Percentiles rank a stretch among this genome's conserved stretches.
Conservation (phyloP, 2,113 vertebrate species). For the Nesospiza acunhae region DNA sequence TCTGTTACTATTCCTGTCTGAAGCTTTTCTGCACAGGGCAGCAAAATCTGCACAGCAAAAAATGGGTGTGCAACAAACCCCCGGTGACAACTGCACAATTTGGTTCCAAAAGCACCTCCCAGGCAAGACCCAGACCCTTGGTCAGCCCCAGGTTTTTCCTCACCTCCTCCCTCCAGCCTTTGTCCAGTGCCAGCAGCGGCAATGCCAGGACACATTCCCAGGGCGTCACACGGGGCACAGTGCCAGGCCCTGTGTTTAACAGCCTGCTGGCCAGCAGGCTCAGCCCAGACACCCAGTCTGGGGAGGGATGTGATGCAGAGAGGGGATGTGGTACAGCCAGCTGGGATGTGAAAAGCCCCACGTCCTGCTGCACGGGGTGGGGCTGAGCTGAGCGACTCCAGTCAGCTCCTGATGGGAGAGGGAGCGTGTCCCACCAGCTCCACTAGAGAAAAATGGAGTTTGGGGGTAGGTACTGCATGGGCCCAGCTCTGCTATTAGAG, state of each 20-base stretch:
- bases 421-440: neutral
- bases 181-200: neutral
- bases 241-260: neutral
- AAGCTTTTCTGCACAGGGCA: neutral
- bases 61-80: rapidly evolving
- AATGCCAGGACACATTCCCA: neutral
- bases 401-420: neutral
- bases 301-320: neutral
- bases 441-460: neutral
- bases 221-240: neutral
- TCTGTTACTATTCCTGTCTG: neutral
- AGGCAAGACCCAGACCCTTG: neutral
- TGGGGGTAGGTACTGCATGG: no score
- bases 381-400: rapidly evolving
- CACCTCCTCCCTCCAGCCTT: neutral
- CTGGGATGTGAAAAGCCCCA: neutral
- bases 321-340: neutral
- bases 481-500: rapidly evolving
- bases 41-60: neutral
- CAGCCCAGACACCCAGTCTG: neutral
- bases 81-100: rapidly evolving
- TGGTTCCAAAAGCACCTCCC: neutral
- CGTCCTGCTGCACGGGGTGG: neutral
- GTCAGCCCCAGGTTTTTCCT: neutral
- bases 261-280: neutral